These are phyloP conservation scores for Esox lucius DNA, from an alignment of 2,797 vertebrate species.

Conservation along the genomic window DNA sequence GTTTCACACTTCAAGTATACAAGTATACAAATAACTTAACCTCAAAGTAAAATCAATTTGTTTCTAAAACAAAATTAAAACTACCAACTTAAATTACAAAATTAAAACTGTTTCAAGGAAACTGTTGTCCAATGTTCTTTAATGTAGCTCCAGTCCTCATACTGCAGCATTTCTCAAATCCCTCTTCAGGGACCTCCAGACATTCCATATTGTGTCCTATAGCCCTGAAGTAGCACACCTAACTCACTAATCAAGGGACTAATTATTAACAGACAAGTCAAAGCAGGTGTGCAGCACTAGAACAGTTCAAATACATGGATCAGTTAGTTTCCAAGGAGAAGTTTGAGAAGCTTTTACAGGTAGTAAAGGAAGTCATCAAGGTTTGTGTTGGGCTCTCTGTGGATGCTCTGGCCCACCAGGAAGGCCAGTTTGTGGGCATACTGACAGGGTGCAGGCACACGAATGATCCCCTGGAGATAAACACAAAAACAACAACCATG, in stretches of 20 bases:
- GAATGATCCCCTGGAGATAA: slow-evolving; percentile 82
- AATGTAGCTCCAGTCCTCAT: not conserved
- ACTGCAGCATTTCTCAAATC: too few relatives aligned
- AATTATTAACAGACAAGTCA: too few relatives aligned
- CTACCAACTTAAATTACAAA: too few relatives aligned
- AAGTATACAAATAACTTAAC: not conserved
- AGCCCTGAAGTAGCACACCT: too few relatives aligned
- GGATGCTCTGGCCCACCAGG: slow-evolving; percentile 92
- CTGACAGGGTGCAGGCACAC: slow-evolving; percentile 94
- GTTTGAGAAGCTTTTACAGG: slow-evolving; percentile 61
- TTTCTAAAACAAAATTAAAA: not conserved
- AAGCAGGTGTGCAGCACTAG: too few relatives aligned
- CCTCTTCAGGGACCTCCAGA: too few relatives aligned
- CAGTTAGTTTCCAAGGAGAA: too few relatives aligned
- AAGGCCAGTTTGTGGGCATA: slow-evolving; percentile 97
- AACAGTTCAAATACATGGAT: too few relatives aligned
- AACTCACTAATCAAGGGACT: too few relatives aligned
- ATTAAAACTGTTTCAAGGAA: not conserved
- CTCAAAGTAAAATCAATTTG: not conserved
- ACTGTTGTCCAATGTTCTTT: not conserved
- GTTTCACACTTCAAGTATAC: not conserved
- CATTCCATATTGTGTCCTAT: too few relatives aligned
- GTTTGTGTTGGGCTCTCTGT: slow-evolving; percentile 79
- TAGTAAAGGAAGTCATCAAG: slow-evolving; percentile 88
- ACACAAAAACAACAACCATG: not conserved